A percentile compares a stretch with the other conserved stretches of the same genome.
These are phyloP conservation scores for Opisthograptis luteolata DNA, from an alignment of 2,888 invertebrate species.

Conservation along the genomic window DNA sequence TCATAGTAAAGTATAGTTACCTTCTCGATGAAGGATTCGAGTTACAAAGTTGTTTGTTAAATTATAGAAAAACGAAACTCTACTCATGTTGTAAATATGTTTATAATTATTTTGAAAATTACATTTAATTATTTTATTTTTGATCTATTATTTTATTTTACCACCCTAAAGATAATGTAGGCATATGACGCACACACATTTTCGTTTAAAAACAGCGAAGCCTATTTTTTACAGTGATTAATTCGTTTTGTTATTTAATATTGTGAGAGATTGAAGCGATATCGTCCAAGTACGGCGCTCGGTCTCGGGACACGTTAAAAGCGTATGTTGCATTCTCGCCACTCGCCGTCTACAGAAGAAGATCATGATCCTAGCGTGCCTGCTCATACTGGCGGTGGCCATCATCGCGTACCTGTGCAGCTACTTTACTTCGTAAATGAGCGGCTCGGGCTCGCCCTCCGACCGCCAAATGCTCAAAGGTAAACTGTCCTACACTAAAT, in stretches of 20 bases:
- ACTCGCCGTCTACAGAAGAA: conserved; percentile 89
- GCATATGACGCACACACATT: conserved; percentile 81
- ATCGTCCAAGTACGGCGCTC: conserved; percentile 41
- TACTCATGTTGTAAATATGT: conserved; percentile 81
- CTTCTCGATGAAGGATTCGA: conserved; percentile 41
- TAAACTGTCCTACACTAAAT: conserved; percentile 50
- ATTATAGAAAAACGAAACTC: conserved; percentile 56
- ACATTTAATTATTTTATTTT: conserved; percentile 82
- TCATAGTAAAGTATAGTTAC: conserved; percentile 46
- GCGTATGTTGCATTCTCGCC: conserved; percentile 78
- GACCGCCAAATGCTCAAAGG: conserved; percentile 73
- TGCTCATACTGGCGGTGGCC: conserved; percentile 92
- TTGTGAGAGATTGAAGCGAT: conserved; percentile 46
- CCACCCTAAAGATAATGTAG: conserved; percentile 43
- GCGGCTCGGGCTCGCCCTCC: conserved; percentile 51
- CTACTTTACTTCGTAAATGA: conserved; percentile 63
- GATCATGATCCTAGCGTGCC: conserved; percentile 96
- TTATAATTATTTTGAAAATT: conserved; percentile 70
- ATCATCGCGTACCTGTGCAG: conserved; percentile 88
- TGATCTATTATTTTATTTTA: conserved; percentile 52
- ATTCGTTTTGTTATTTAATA: conserved; percentile 17
- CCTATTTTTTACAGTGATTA: conserved; percentile 32
- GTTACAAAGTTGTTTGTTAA: conserved; percentile 60
- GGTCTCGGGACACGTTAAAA: conserved; percentile 62
- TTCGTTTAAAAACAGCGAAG: conserved; percentile 34